Base-by-base conservation (phyloP, 2,797 vertebrate species). In the Chrysocyon brachyurus region DNA sequence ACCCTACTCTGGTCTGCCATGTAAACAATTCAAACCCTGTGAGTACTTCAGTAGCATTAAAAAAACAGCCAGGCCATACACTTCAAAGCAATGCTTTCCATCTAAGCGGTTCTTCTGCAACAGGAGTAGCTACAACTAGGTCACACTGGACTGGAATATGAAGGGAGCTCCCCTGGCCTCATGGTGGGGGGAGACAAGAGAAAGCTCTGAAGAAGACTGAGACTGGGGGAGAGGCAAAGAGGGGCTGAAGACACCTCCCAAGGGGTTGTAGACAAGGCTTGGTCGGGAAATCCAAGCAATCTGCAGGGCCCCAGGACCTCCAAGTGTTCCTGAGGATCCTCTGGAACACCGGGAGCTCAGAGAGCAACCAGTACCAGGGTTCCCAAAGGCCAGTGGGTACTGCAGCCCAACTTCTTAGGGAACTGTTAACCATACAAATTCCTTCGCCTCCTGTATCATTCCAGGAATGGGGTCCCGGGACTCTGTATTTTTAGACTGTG, bases 1-100 rank as follows among this genome's bases (percentile, higher is more conserved):
- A 79, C 21, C 54, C 86, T 1, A 36, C 79, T 94, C 84, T 5
- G 0, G 10, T 81, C 36, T 26, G 84, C 75, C 73, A 33, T 72
- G 61, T 92, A 95, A 97, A 96, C 81, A 96, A 91, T 66, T 59
- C 83, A 79, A 96, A 94, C 64, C 77, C 66, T 77, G 77, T 24
- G 68, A 82, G 72, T 68, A 83, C 24, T 66, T 26, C 36, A 95
- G 72, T 10, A 61, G 77, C 96, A 79, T 70, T 61, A 85, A 56
- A 92, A 46, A 46, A 93, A 75, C 77, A 96, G 90, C 64, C 81
- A 73, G 31, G 14, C 63, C 16, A 40, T 19, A 2, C 10, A 22
- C 88, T 70, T 96, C 64, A 31, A 94, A 91, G 12, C 5, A 0
- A 72, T 61, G 77, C 49, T 31, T 64, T 66, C 91, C 15, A 77